Evolutionary conservation across 2,113 vertebrate genomes (phyloP).

Genomic region (Stegastes partitus): DNA sequence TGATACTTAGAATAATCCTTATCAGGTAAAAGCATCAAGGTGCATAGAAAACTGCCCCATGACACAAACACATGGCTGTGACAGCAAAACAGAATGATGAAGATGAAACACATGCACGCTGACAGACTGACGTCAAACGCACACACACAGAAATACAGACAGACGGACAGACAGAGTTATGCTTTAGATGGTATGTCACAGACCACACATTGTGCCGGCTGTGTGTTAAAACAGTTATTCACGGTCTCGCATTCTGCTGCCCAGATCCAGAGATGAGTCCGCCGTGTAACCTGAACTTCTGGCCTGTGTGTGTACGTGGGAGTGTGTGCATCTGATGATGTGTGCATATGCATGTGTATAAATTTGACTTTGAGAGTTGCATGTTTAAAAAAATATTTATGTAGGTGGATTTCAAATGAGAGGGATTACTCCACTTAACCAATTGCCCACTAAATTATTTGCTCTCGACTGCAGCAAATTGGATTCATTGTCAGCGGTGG

Average conservation of each 20-base stretch:
- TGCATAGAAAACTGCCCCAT: too few species aligned
- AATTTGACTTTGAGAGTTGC: background rate
- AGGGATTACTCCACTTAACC: background rate
- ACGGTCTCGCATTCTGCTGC: constrained; percentile 73
- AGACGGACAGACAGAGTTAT: constrained; percentile 46
- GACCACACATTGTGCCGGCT: constrained; percentile 86
- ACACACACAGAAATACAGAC: constrained; percentile 20
- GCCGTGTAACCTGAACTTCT: constrained; percentile 68
- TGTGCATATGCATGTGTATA: background rate
- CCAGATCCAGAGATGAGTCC: constrained; percentile 74
- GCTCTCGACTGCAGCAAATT: constrained; percentile 47
- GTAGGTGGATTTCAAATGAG: background rate
- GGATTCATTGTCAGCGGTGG: constrained; percentile 17
- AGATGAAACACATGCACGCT: constrained; percentile 40
- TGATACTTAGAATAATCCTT: too few species aligned
- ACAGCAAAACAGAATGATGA: background rate
- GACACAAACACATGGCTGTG: too few species aligned
- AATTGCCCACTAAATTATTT: constrained; percentile 31
- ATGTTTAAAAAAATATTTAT: constrained; percentile 1
- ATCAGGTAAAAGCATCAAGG: too few species aligned
- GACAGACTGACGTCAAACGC: constrained; percentile 31
- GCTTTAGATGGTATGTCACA: constrained; percentile 73
- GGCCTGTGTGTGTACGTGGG: constrained; percentile 41
- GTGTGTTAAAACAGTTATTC: constrained; percentile 84
- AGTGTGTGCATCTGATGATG: background rate